A percentile compares a stretch with the other conserved stretches of the same genome.
These are phyloP conservation scores for Acanthopleura granulata DNA, from an alignment of 2,888 invertebrate genomes.

Conservation along the genomic window DNA sequence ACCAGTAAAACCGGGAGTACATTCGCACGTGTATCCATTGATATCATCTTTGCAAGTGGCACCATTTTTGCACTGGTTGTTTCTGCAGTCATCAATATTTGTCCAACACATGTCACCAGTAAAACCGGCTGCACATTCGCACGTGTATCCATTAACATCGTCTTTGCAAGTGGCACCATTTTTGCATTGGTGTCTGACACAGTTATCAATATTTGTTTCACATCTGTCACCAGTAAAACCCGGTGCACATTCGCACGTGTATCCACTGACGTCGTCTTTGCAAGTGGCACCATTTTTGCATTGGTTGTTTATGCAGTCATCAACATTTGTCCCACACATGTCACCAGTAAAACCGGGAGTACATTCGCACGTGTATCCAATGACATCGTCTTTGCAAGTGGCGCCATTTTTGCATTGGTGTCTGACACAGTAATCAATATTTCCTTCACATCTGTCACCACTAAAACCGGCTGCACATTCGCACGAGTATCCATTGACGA, in stretches of 20 bases:
- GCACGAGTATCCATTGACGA: constrained; percentile 39
- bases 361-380: constrained; percentile 33
- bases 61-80: background rate
- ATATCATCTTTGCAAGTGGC: background rate
- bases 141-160: background rate
- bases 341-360: constrained; percentile 25
- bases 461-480: constrained; percentile 44
- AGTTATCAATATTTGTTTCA: constrained; percentile 59
- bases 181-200: background rate
- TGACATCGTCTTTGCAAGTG: constrained; percentile 35
- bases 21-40: background rate
- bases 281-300: constrained; percentile 30
- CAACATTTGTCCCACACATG: background rate
- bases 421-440: constrained; percentile 39
- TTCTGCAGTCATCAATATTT: background rate
- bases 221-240: constrained; percentile 6
- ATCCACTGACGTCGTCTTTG: constrained; percentile 7
- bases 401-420: constrained; percentile 34
- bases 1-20: background rate
- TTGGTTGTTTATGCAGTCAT: background rate
- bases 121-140: constrained; percentile 10
- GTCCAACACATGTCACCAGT: background rate
- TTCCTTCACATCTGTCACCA: constrained; percentile 35
- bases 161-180: background rate
- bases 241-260: background rate